Evolutionary conservation across 2,888 invertebrate genomes (phyloP).

Genomic region (Syrista parreyssii): DNA sequence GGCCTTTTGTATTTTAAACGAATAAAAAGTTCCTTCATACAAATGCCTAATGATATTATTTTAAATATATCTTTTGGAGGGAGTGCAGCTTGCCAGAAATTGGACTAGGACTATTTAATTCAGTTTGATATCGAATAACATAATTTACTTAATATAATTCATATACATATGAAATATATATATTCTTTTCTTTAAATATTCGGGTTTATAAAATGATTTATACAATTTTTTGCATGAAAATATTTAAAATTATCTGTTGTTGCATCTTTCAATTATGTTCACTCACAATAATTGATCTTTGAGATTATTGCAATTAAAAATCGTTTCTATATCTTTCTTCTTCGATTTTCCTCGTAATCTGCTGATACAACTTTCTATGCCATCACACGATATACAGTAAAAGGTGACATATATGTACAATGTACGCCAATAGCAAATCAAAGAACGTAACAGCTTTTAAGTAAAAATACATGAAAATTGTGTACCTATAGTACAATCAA

Average conservation of each 20-base stretch:
- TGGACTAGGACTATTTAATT: not conserved
- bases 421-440: too few species aligned
- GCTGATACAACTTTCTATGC: too few species aligned
- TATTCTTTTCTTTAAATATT: conserved; percentile 9
- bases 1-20: not conserved
- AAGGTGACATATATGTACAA: too few species aligned
- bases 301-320: not conserved
- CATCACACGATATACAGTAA: too few species aligned
- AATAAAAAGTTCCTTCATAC: not conserved
- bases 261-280: not conserved
- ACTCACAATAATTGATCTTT: not conserved
- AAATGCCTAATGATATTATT: not conserved
- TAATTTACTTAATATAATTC: conserved; percentile 19
- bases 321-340: not conserved
- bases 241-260: not conserved
- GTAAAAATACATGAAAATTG: not conserved
- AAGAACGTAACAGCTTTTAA: not conserved
- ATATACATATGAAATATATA: conserved; percentile 6
- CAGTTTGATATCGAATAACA: conserved; percentile 8
- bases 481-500: not conserved
- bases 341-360: not conserved
- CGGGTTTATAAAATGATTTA: conserved; percentile 4
- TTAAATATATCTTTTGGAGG: not conserved
- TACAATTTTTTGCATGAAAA: not conserved
- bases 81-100: not conserved